Evolutionary conservation across 1,140 invertebrate genomes (phyloP), one percentile per base, ranked within the genome.

Genomic region (Panagrolaimus sp.): DNA sequence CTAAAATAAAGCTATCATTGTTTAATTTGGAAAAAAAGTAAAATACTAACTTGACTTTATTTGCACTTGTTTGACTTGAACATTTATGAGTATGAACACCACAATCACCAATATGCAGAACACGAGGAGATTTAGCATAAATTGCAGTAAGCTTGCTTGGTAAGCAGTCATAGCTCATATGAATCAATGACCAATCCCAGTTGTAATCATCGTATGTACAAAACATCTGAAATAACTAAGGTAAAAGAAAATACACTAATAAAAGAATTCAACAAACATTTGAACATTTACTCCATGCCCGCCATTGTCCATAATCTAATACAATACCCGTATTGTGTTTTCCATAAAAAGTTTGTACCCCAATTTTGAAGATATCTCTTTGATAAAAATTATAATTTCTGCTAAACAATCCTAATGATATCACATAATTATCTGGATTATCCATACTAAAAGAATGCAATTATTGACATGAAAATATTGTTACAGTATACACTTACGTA

Each of bases 251-350:
- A 38, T 38, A 7, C 27, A 5, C 0, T 23, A 25, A 11, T 57
- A 5, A 13, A 57, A 0, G n/a, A n/a, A n/a, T n/a, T n/a, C n/a
- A 57, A 57, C 51, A 57, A 20, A 91, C 89, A 9, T 89, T 86
- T 1, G 89, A 89, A 85, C 93, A 93, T 48, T 87, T 87, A 79
- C 90, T 88, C 53, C 98, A 88, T 73, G 89, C 87, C 27, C 87
- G 86, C 92, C 93, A 98, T 1, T 92, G 89, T 11, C 88, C 88
- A 23, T 89, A 88, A 82, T 92, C 92, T 73, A 98, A 91, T 0
- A 90, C 92, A 89, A 98, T 96, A 0, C 93, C 95, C 95, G 98
- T 97, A 81, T 98, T 98, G 84, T 98, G 94, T 83, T 94, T 93
- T 45, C 77, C 77, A 69, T 94, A 89, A 93, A 93, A 98, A 16